Percentiles rank a stretch among this genome's conserved stretches.
Evolutionary conservation across 2,888 invertebrate species (phyloP).

Genomic region (Mimachlamys varia): DNA sequence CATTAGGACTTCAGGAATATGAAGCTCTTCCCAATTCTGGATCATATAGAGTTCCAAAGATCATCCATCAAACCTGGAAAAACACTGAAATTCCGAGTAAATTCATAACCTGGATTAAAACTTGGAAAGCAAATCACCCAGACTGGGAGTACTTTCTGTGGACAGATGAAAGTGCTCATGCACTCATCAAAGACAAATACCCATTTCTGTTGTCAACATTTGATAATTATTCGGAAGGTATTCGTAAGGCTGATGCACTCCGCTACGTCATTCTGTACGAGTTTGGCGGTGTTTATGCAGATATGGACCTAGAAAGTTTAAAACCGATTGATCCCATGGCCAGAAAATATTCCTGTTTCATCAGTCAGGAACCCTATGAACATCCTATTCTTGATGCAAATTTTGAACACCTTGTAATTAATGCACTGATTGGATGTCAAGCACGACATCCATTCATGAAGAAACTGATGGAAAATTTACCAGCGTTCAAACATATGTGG

Average conservation of each 20-base stretch:
- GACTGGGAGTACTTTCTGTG: conserved; percentile 80
- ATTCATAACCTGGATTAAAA: conserved; percentile 71
- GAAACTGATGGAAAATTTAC: conserved; percentile 67
- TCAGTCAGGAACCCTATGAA: conserved; percentile 76
- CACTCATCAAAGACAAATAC: conserved; percentile 72
- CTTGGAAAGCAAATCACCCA: conserved; percentile 75
- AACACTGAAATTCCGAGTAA: conserved; percentile 68
- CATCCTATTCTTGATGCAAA: conserved; percentile 75
- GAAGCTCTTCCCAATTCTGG: conserved; percentile 67
- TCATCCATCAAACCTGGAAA: conserved; percentile 77
- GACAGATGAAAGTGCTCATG: conserved; percentile 76
- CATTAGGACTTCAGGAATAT: conserved; percentile 52
- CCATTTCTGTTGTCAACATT: conserved; percentile 69
- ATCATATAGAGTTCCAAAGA: conserved; percentile 65
- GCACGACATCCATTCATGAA: conserved; percentile 75
- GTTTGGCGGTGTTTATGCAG: conserved; percentile 78
- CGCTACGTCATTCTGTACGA: conserved; percentile 77
- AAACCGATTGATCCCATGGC: conserved; percentile 70
- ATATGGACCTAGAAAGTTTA: conserved; percentile 77
- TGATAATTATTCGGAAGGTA: conserved; percentile 73
- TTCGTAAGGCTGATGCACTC: conserved; percentile 76
- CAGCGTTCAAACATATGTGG: conserved; percentile 72
- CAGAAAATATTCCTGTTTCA: conserved; percentile 70
- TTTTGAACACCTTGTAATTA: conserved; percentile 72
- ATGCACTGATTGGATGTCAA: conserved; percentile 74